Percentiles rank a stretch among this genome's conserved stretches.
Evolutionary conservation across 2,888 invertebrate genomes (phyloP).

Genomic region (Phalera bucephala): DNA sequence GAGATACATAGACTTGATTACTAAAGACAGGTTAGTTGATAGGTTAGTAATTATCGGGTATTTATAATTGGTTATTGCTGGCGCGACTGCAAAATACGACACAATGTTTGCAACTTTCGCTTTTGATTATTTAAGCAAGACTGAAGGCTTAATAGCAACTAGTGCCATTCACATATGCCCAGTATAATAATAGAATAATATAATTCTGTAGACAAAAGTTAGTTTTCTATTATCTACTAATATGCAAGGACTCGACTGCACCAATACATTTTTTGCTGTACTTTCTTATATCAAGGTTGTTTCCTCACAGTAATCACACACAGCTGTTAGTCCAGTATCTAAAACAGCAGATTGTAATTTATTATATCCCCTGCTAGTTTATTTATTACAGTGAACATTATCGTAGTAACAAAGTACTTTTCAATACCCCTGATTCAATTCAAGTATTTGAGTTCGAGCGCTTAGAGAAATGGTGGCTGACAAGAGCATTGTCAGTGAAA

Average conservation of each 20-base stretch:
- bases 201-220: no score
- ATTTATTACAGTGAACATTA: background rate
- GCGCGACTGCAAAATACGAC: background rate
- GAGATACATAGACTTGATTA: no score
- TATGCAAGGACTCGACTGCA: no score
- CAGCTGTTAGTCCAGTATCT: background rate
- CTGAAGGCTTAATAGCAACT: no score
- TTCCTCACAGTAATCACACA: no score
- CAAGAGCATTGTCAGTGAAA: conserved; percentile 38
- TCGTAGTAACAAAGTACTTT: background rate
- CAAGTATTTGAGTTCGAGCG: background rate
- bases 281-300: no score
- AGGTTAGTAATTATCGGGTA: conserved; percentile 10
- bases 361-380: background rate
- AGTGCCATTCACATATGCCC: no score
- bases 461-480: conserved; percentile 9
- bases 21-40: conserved; percentile 22
- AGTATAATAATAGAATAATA: no score
- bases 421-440: background rate
- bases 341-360: background rate
- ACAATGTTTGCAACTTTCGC: no score
- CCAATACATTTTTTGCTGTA: no score
- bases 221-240: no score
- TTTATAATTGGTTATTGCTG: conserved; percentile 10
- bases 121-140: no score